phyloP scores from a whole-genome alignment of 1,140 invertebrate genomes.

The Heliconius congener region DNA sequence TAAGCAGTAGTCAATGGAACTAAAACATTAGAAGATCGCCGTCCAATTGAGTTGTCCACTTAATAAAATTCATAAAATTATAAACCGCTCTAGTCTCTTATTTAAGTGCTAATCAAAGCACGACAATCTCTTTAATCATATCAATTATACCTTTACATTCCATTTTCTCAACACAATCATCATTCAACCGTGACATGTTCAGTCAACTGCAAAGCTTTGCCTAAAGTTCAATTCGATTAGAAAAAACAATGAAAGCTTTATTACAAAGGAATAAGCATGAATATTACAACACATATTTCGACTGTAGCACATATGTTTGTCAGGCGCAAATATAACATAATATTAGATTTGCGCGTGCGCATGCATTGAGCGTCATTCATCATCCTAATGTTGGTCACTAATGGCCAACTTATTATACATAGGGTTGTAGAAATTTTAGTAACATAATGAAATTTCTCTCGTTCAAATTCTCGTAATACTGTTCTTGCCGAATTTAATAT shows the following conservation, averaged over 20 bases:
- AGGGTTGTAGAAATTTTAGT: neutral
- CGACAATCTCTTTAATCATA: constrained; percentile 12
- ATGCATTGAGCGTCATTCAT: constrained; percentile 43
- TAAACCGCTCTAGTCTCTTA: neutral
- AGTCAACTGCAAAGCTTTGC: constrained; percentile 18
- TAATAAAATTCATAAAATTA: neutral
- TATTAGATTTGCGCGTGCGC: constrained; percentile 50
- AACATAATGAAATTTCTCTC: neutral
- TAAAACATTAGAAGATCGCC: neutral
- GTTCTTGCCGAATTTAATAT: too few species aligned
- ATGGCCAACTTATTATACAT: constrained; percentile 35
- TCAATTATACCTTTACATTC: constrained; percentile 22
- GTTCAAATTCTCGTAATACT: neutral
- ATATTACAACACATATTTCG: neutral
- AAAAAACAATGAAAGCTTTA: constrained; percentile 13
- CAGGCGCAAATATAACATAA: constrained; percentile 41
- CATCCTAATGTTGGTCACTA: constrained; percentile 49
- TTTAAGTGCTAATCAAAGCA: constrained; percentile 12
- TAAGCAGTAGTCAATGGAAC: neutral
- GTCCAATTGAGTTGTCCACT: neutral
- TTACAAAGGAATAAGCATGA: constrained; percentile 1
- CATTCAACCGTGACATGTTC: constrained; percentile 36
- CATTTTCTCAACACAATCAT: constrained; percentile 28
- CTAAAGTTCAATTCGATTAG: neutral
- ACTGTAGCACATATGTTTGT: constrained; percentile 23